phyloP scores from a whole-genome alignment of 2,113 vertebrate species.

The Rhodinocichla rosea region DNA sequence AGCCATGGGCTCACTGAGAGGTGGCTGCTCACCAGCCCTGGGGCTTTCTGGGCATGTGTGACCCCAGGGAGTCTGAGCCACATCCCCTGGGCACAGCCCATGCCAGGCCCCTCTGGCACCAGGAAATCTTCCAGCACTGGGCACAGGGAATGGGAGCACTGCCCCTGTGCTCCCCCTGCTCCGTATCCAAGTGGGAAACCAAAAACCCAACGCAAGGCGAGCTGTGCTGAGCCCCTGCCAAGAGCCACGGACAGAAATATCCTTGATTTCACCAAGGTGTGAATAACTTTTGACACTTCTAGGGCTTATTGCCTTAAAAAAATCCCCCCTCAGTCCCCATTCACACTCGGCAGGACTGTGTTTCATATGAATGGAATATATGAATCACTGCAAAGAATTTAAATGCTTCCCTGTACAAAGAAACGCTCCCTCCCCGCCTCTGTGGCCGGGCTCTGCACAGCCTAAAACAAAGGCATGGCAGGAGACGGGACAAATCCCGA shows the following conservation, averaged over 20 bases:
- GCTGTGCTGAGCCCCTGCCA: slow-evolving; percentile 46
- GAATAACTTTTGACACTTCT: slow-evolving; percentile 63
- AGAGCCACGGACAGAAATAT: slow-evolving; percentile 48
- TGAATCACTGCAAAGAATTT: slow-evolving; percentile 65
- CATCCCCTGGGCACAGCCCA: rapidly evolving
- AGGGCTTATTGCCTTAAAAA: slow-evolving; percentile 40
- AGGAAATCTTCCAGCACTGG: neutral
- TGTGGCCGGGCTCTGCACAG: neutral
- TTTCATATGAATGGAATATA: slow-evolving; percentile 64
- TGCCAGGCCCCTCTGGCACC: neutral
- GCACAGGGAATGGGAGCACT: neutral
- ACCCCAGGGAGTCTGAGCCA: rapidly evolving
- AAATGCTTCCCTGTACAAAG: slow-evolving; percentile 55
- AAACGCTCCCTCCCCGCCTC: slow-evolving; percentile 18
- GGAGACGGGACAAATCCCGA: neutral
- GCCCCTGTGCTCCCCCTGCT: neutral
- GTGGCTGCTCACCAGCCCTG: neutral
- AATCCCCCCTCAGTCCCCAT: slow-evolving; percentile 43
- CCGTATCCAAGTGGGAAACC: slow-evolving; percentile 10
- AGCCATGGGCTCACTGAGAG: rapidly evolving
- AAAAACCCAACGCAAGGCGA: neutral
- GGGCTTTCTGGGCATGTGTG: rapidly evolving
- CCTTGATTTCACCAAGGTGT: slow-evolving; percentile 62
- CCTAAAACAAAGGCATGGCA: slow-evolving; percentile 53
- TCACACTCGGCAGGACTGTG: slow-evolving; percentile 33